phyloP scores from a whole-genome alignment of 1,140 invertebrate species.

The Pentalonia nigronervosa region DNA sequence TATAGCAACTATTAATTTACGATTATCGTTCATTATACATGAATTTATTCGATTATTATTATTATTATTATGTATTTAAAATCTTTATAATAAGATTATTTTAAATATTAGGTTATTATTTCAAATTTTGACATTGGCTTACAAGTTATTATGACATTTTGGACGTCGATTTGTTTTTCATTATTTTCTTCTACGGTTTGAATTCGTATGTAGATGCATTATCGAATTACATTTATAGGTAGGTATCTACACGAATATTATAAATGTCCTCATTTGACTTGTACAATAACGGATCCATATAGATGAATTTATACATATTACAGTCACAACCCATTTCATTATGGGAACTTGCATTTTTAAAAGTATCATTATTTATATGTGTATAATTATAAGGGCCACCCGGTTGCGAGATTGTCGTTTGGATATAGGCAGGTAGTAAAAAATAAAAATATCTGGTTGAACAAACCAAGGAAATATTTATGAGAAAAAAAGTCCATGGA shows the following conservation, averaged over 20 bases:
- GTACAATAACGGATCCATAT: not conserved
- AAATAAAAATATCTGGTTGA: not conserved
- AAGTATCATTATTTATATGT: not conserved
- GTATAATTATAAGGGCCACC: constrained; percentile 17
- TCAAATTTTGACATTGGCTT: not conserved
- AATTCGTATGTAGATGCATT: not conserved
- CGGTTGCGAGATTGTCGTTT: constrained; percentile 8
- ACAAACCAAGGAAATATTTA: not conserved
- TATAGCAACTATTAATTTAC: not conserved
- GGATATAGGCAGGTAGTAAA: not conserved
- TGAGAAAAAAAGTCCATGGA: not conserved
- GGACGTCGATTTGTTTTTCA: not conserved
- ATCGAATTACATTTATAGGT: not conserved
- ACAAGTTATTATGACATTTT: not conserved
- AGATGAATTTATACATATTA: not conserved
- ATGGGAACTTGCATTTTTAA: not conserved
- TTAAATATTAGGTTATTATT: not conserved
- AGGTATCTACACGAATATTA: not conserved
- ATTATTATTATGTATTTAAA: not conserved
- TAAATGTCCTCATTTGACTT: not conserved
- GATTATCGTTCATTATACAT: not conserved
- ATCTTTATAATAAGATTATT: not conserved
- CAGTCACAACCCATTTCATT: not conserved
- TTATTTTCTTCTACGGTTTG: not conserved
- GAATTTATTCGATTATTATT: not conserved